phyloP scores from a whole-genome alignment of 2,888 invertebrate species.

The Pristionchus fissidentatus region DNA sequence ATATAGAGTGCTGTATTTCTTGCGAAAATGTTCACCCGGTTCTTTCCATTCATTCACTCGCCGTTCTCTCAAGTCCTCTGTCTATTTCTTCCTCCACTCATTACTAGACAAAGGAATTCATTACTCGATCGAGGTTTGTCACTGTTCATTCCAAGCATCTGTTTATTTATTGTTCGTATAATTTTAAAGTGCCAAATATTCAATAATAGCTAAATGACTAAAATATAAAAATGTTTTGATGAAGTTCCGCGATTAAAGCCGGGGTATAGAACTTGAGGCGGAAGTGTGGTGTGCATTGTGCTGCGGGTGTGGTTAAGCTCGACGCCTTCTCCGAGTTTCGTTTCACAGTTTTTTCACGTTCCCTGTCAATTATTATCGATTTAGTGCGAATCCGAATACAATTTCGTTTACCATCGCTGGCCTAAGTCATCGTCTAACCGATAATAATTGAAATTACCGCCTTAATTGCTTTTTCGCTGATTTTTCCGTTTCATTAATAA shows the following conservation, averaged over 20 bases:
- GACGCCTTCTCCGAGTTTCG: not conserved
- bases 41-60: not conserved
- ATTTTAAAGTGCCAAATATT: not conserved
- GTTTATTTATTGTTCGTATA: not conserved
- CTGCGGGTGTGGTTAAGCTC: not conserved
- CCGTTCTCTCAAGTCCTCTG: not conserved
- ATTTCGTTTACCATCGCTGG: not conserved
- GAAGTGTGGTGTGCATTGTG: not conserved
- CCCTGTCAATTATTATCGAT: not conserved
- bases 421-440: not conserved
- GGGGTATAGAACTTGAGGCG: not conserved
- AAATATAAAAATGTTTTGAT: not conserved
- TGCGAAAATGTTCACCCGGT: not conserved
- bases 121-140: not conserved
- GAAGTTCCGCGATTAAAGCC: not conserved
- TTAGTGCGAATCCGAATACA: not conserved
- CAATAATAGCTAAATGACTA: not conserved
- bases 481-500: too few relatives aligned
- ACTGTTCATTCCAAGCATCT: slow-evolving; percentile 20
- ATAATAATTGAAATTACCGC: not conserved
- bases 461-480: not conserved
- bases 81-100: not conserved
- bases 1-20: not conserved
- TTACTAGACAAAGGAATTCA: not conserved
- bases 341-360: not conserved